phyloP scores from a whole-genome alignment of 2,888 invertebrate species.

The Panopea generosa region DNA sequence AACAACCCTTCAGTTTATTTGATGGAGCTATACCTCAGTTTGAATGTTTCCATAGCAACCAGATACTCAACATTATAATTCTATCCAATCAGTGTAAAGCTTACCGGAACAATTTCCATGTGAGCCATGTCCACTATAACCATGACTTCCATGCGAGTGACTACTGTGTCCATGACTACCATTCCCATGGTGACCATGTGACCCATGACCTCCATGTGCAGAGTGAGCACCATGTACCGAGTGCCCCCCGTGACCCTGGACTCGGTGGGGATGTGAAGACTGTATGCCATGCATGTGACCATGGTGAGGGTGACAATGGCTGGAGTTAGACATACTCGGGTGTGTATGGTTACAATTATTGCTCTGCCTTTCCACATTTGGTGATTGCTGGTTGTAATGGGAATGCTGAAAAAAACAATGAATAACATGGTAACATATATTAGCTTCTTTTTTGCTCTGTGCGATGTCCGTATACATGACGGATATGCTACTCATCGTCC shows the following conservation, averaged over 20 bases:
- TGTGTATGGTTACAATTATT: constrained; percentile 43
- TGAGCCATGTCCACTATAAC: constrained; percentile 10
- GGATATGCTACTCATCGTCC: too few relatives aligned
- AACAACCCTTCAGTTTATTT: too few relatives aligned
- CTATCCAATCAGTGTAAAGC: too few relatives aligned
- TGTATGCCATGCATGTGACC: constrained; percentile 21
- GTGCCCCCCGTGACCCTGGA: constrained; percentile 36
- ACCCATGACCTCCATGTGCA: constrained; percentile 28
- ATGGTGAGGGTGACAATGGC: not conserved
- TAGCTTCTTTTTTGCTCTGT: too few relatives aligned
- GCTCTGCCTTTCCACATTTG: constrained; percentile 26
- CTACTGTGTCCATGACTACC: constrained; percentile 8
- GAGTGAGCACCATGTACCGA: constrained; percentile 31
- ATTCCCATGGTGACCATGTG: constrained; percentile 24
- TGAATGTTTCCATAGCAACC: too few relatives aligned
- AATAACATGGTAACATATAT: too few relatives aligned
- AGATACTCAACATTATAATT: too few relatives aligned
- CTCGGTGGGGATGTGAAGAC: constrained; percentile 21
- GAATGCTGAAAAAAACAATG: constrained; percentile 26
- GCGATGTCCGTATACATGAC: too few relatives aligned
- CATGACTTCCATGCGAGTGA: constrained; percentile 14
- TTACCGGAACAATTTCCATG: constrained; percentile 24
- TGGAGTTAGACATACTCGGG: constrained; percentile 14
- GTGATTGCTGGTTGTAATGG: constrained; percentile 19
- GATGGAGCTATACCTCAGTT: too few relatives aligned